Evolutionary conservation across 2,888 invertebrate species (phyloP).

Genomic region (Lepas anatifera): DNA sequence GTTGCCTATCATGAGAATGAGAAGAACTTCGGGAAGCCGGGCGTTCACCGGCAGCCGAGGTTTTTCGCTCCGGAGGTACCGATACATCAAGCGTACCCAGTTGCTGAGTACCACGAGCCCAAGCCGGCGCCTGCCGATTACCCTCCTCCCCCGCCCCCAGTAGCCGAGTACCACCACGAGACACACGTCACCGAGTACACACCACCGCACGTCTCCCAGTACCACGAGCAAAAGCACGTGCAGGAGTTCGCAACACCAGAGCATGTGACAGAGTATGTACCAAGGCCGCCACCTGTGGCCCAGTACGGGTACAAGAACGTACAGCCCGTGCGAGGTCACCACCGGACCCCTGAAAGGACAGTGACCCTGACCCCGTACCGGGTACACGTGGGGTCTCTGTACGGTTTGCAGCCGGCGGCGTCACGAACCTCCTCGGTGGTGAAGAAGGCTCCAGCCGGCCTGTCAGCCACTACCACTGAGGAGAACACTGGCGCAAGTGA

Average conservation of each 20-base stretch:
- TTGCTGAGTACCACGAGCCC: no score
- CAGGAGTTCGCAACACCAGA: no score
- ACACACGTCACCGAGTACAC: no score
- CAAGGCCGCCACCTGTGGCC: not conserved
- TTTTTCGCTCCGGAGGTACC: not conserved
- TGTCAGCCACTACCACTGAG: no score
- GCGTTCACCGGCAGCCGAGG: not conserved
- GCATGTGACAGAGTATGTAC: not conserved
- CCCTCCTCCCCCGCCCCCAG: no score
- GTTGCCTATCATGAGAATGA: not conserved
- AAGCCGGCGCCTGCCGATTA: no score
- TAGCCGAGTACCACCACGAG: no score
- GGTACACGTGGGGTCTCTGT: not conserved
- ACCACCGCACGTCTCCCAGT: not conserved
- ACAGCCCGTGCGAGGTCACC: not conserved
- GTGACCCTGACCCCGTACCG: not conserved
- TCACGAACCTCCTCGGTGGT: not conserved
- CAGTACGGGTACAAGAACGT: not conserved
- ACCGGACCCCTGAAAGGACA: not conserved
- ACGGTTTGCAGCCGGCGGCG: not conserved
- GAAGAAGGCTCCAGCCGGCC: no score
- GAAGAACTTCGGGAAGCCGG: not conserved
- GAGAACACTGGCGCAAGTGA: no score
- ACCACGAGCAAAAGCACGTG: not conserved
- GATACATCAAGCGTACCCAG: no score